Evolutionary conservation across 2,888 invertebrate species (phyloP).

Genomic region (Apamea sordens): DNA sequence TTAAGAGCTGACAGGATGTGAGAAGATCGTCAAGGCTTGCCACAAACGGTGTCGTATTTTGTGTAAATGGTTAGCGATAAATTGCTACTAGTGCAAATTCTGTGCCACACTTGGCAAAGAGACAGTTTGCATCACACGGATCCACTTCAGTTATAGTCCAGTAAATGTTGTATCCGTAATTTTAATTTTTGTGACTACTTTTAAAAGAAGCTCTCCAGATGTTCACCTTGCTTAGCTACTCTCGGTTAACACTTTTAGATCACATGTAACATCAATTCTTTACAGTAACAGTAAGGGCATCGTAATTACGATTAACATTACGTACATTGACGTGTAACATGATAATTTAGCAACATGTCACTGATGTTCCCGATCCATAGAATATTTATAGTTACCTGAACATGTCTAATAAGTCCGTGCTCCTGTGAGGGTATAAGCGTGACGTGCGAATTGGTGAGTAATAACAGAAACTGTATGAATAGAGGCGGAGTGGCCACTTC

Average conservation of each 20-base stretch:
- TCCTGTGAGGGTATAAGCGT: slow-evolving; percentile 83
- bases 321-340: background rate
- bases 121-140: background rate
- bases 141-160: background rate
- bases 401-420: slow-evolving; percentile 81
- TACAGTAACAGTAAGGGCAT: background rate
- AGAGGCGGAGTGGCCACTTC: slow-evolving; percentile 74
- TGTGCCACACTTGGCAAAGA: background rate
- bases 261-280: background rate
- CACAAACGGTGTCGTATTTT: background rate
- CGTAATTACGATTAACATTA: background rate
- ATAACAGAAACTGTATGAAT: slow-evolving; percentile 81
- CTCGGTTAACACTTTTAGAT: background rate
- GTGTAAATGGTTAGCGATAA: background rate
- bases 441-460: slow-evolving; percentile 81
- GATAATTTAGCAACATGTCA: background rate
- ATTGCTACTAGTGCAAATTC: background rate
- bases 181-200: background rate
- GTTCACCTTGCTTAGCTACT: background rate
- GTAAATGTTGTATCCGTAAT: background rate
- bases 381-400: slow-evolving; percentile 74
- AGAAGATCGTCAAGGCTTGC: background rate
- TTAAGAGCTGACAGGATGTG: background rate
- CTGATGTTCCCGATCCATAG: background rate
- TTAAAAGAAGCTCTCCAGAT: background rate